Conservation (phyloP, 2,888 invertebrate genomes). For the Lochmaea crataegi region DNA sequence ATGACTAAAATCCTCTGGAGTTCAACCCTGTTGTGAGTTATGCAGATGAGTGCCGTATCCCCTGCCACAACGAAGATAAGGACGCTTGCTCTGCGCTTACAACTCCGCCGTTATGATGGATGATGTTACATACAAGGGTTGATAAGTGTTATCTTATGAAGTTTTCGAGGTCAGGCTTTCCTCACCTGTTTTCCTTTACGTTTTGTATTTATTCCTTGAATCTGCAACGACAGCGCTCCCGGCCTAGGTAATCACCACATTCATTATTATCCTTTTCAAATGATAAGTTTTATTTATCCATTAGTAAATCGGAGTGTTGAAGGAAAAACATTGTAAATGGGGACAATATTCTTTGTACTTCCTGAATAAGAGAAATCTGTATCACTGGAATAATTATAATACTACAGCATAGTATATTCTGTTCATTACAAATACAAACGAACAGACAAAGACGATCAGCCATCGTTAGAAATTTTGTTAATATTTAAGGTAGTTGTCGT, state of each 20-base stretch:
- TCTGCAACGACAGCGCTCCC: constrained; percentile 2
- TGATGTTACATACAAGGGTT: constrained; percentile 28
- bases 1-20: not conserved
- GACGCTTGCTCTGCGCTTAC: constrained; percentile 16
- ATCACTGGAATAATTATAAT: too few relatives aligned
- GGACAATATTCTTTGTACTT: not conserved
- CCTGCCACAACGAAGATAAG: constrained; percentile 33
- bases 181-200: constrained; percentile 31
- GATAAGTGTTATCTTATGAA: constrained; percentile 38
- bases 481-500: too few relatives aligned
- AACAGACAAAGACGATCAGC: too few relatives aligned
- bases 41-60: constrained; percentile 30
- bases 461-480: too few relatives aligned
- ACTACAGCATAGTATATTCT: too few relatives aligned
- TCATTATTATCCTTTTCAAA: constrained; percentile 25
- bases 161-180: constrained; percentile 30
- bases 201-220: not conserved
- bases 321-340: not conserved
- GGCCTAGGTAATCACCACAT: constrained; percentile 34
- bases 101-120: constrained; percentile 32
- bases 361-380: not conserved
- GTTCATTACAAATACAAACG: too few relatives aligned
- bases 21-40: constrained; percentile 28
- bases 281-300: constrained; percentile 22
- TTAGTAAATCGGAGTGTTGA: constrained; percentile 5